Conservation (phyloP, 2,113 vertebrate genomes). For the Rhineura floridana region DNA sequence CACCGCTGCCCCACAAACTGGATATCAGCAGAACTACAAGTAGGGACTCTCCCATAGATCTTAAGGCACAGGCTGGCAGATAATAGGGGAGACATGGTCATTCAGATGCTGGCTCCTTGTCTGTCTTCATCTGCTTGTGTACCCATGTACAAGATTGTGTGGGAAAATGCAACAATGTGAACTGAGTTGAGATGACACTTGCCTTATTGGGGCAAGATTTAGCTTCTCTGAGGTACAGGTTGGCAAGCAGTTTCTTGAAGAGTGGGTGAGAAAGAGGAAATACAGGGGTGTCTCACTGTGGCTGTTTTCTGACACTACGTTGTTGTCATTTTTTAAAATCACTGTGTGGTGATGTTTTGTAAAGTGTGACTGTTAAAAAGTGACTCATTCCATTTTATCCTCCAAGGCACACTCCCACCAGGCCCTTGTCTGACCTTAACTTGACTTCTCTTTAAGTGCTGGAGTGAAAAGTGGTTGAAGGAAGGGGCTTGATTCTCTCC, state of each 20-base stretch:
- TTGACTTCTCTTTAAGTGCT: constrained; percentile 42
- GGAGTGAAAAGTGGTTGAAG: constrained; percentile 42
- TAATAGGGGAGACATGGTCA: too few relatives aligned
- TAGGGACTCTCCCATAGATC: too few relatives aligned
- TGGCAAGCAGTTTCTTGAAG: background rate
- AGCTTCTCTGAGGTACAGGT: background rate
- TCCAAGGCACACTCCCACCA: constrained; percentile 5
- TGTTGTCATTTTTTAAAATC: constrained; percentile 23
- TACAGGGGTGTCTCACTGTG: background rate
- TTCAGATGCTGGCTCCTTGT: too few relatives aligned
- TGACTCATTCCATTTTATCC: constrained; percentile 19
- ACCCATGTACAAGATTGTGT: background rate
- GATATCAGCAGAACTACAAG: too few relatives aligned
- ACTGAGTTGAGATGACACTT: background rate
- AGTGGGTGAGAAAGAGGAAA: background rate
- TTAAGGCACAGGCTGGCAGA: too few relatives aligned
- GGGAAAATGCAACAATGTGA: background rate
- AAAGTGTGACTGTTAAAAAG: constrained; percentile 1
- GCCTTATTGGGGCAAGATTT: too few relatives aligned
- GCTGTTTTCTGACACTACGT: accelerated
- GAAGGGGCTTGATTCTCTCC: background rate
- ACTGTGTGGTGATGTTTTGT: constrained; percentile 12
- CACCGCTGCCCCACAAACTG: too few relatives aligned
- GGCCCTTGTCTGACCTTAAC: constrained; percentile 21
- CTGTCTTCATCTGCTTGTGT: background rate